Conservation (phyloP, 2,888 invertebrate species). For the Willowsia nigromaculata region DNA sequence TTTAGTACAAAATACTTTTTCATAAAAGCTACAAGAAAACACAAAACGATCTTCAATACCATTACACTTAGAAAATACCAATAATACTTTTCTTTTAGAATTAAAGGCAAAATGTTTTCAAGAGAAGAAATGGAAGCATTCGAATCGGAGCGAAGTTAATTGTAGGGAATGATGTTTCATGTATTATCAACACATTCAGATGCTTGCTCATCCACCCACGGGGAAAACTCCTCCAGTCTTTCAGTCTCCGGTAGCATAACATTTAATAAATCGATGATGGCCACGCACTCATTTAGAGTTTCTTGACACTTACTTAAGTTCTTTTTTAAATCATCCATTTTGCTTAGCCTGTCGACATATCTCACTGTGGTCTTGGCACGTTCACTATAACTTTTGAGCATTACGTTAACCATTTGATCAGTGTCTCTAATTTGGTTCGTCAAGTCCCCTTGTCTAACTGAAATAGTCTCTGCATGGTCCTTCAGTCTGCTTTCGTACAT, state of each 20-base stretch:
- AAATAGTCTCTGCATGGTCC: conserved; percentile 56
- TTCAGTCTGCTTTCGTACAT: conserved; percentile 71
- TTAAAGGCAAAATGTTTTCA: not conserved
- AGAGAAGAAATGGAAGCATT: not conserved
- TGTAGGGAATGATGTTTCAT: not conserved
- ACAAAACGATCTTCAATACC: too few relatives aligned
- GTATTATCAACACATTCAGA: conserved; percentile 15
- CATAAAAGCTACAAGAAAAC: too few relatives aligned
- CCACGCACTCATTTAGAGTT: conserved; percentile 90
- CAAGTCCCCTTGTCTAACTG: conserved; percentile 63
- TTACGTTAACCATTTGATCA: conserved; percentile 86
- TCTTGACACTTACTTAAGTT: conserved; percentile 90
- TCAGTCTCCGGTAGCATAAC: conserved; percentile 90
- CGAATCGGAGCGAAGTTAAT: not conserved
- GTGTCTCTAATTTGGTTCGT: conserved; percentile 79
- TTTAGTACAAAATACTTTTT: too few relatives aligned
- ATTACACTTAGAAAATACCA: not conserved
- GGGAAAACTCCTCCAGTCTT: conserved; percentile 84
- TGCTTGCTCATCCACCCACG: conserved; percentile 58
- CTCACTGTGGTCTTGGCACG: conserved; percentile 91
- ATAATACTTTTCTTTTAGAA: not conserved
- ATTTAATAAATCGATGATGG: conserved; percentile 91
- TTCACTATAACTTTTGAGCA: conserved; percentile 87
- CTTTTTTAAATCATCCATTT: conserved; percentile 90
- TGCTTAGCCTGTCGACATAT: conserved; percentile 90